Percentiles rank a stretch among this genome's conserved stretches.
phyloP scores from a whole-genome alignment of 1,140 invertebrate species.

The Saxidomus purpurata region DNA sequence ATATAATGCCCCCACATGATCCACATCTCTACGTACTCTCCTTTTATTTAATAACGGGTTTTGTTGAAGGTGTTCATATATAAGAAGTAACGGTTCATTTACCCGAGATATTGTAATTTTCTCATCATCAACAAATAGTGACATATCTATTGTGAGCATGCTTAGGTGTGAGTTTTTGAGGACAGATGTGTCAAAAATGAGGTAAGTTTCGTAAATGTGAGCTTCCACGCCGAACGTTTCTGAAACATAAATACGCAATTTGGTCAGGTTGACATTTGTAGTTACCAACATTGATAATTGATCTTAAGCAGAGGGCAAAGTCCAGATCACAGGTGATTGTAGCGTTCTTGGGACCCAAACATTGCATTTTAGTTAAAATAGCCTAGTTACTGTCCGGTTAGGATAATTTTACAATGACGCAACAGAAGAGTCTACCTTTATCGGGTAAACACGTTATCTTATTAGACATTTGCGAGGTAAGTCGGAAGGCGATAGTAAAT shows the following conservation, averaged over 20 bases:
- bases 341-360: too few species aligned
- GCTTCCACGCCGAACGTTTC: neutral
- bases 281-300: too few species aligned
- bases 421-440: too few species aligned
- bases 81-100: neutral
- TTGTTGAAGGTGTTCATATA: neutral
- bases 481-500: too few species aligned
- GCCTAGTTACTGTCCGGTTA: too few species aligned
- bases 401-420: too few species aligned
- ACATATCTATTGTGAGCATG: neutral
- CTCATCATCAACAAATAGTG: neutral
- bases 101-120: neutral
- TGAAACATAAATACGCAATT: neutral
- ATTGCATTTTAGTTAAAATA: too few species aligned
- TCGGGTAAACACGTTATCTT: too few species aligned
- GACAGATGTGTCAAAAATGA: constrained; percentile 4
- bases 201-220: neutral
- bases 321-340: too few species aligned
- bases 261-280: too few species aligned
- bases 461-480: too few species aligned
- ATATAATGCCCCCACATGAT: neutral
- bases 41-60: neutral
- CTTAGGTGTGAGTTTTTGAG: neutral
- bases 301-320: too few species aligned
- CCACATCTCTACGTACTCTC: neutral